Conservation (phyloP, 2,113 vertebrate genomes). For the Dendrocopos noguchii region DNA sequence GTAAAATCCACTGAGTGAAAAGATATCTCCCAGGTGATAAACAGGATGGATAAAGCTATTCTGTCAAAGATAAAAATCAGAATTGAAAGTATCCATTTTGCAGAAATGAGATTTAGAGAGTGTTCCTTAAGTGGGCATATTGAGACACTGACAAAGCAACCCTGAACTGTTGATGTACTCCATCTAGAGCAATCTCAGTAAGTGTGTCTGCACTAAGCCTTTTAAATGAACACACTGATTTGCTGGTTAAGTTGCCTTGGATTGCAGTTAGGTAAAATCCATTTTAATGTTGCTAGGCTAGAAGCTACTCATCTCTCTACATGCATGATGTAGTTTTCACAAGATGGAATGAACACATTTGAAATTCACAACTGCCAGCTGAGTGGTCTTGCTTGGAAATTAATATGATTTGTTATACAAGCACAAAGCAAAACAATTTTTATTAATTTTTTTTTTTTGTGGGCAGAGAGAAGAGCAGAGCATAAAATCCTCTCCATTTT, state of each 20-base stretch:
- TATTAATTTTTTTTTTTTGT: neutral
- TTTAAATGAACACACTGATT: neutral
- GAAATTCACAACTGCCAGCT: neutral
- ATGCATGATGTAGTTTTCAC: neutral
- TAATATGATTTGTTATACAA: neutral
- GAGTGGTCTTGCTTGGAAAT: neutral
- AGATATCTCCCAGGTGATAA: neutral
- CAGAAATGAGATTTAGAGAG: neutral
- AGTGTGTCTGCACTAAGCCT: neutral
- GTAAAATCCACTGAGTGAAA: neutral
- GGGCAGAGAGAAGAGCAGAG: neutral
- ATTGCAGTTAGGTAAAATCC: neutral
- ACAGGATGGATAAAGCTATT: neutral
- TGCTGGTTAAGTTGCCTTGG: neutral
- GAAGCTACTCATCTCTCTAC: neutral
- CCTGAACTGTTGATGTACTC: neutral
- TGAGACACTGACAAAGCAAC: neutral
- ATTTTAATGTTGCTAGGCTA: neutral
- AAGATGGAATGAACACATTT: neutral
- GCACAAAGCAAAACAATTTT: neutral
- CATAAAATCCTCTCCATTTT: neutral
- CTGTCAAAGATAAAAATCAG: neutral
- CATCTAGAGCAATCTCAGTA: neutral
- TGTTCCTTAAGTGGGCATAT: neutral
- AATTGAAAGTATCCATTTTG: neutral